Conservation (phyloP, 2,113 vertebrate species). For the Lagenorhynchus albirostris region DNA sequence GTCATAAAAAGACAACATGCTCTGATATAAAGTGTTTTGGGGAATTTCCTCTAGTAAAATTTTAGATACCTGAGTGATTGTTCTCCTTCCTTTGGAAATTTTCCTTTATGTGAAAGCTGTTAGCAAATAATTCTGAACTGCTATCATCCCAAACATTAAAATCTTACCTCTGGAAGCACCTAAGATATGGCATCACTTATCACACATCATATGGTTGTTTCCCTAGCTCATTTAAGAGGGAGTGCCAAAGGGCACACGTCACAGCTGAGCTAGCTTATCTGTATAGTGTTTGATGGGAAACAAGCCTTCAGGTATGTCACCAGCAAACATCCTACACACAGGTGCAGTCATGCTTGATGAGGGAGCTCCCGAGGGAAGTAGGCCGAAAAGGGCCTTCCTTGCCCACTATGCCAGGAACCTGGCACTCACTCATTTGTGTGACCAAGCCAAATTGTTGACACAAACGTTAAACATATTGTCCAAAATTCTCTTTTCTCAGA, state of each 20-base stretch:
- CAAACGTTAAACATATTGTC: background rate
- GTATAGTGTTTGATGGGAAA: background rate
- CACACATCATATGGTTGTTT: background rate
- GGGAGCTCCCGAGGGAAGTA: background rate
- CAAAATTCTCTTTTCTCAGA: background rate
- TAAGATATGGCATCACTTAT: background rate
- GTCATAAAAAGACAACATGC: background rate
- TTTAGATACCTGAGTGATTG: background rate
- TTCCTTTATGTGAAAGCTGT: background rate
- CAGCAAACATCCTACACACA: accelerated
- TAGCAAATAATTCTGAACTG: background rate
- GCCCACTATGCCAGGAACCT: background rate
- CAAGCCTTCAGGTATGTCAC: background rate
- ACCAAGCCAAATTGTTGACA: background rate
- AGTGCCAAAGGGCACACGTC: accelerated
- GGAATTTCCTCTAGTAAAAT: background rate
- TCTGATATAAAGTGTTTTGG: background rate
- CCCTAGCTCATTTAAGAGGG: background rate
- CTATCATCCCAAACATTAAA: background rate
- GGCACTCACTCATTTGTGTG: background rate
- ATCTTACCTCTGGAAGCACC: background rate
- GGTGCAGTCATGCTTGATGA: background rate
- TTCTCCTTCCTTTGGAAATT: conserved; percentile 12
- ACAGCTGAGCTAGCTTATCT: background rate
- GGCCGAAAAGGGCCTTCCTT: background rate